phyloP scores from a whole-genome alignment of 2,888 invertebrate genomes.

The Leucoma salicis region DNA sequence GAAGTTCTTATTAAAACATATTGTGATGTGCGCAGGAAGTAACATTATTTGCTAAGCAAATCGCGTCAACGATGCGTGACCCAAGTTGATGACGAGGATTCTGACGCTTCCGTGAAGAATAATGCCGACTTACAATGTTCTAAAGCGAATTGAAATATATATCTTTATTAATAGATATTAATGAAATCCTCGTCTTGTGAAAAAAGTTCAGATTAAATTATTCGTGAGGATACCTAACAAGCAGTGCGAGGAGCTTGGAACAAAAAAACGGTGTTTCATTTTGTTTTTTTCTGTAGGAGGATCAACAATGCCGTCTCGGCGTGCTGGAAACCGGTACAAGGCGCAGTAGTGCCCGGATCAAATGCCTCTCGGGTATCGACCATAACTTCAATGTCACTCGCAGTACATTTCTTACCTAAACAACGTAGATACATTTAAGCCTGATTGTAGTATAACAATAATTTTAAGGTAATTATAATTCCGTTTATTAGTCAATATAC shows the following conservation, averaged over 20 bases:
- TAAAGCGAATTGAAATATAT: conserved; percentile 2
- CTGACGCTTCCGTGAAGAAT: conserved; percentile 52
- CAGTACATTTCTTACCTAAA: conserved; percentile 31
- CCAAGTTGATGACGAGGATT: conserved; percentile 46
- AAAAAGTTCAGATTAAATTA: conserved; percentile 24
- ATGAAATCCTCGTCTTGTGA: conserved; percentile 3
- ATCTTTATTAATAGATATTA: background rate
- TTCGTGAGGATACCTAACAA: conserved; percentile 45
- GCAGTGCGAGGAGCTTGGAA: conserved; percentile 38
- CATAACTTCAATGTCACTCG: conserved; percentile 56
- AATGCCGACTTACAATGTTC: conserved; percentile 29
- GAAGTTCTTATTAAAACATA: conserved; percentile 29
- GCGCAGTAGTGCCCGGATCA: conserved; percentile 55
- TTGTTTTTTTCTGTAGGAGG: conserved; percentile 70
- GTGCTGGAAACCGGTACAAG: conserved; percentile 72
- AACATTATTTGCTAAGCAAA: conserved; percentile 61
- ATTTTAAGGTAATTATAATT: no score
- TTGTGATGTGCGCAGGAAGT: conserved; percentile 47
- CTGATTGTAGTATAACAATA: background rate
- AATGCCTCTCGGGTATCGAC: conserved; percentile 60
- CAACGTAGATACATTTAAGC: conserved; percentile 7
- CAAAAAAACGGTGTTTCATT: conserved; percentile 65
- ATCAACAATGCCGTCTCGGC: conserved; percentile 71
- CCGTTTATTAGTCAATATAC: no score
- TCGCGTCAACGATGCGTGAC: conserved; percentile 62